Evolutionary conservation across 2,888 invertebrate species (phyloP).

Genomic region (Unio pictorum): DNA sequence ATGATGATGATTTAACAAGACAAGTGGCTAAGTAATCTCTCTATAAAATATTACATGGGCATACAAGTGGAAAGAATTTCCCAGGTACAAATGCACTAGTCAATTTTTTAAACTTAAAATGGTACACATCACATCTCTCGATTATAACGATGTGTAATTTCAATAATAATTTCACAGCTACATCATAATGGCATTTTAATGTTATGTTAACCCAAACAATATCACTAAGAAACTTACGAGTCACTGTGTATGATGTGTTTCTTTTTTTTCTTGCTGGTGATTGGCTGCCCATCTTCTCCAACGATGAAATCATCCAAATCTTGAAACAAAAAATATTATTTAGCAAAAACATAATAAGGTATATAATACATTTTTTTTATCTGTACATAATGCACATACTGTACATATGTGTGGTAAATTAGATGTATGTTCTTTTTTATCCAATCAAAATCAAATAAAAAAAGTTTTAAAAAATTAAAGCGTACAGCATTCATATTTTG

Average conservation of each 20-base stretch:
- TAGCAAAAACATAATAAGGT: not conserved
- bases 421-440: no score
- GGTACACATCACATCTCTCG: no score
- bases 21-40: no score
- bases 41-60: no score
- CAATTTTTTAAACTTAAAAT: no score
- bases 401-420: no score
- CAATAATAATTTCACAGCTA: no score
- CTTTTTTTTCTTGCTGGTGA: slow-evolving; percentile 66
- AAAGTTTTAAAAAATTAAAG: not conserved
- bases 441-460: no score
- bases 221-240: slow-evolving; percentile 54
- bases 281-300: slow-evolving; percentile 82
- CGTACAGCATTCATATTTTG: not conserved
- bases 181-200: not conserved
- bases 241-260: slow-evolving; percentile 68
- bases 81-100: no score
- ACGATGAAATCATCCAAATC: slow-evolving; percentile 96
- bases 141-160: no score
- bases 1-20: no score
- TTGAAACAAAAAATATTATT: slow-evolving; percentile 26
- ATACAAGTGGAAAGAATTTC: no score
- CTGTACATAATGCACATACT: not conserved
- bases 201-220: not conserved
- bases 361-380: not conserved